Percentiles rank a stretch among this genome's conserved stretches.
phyloP scores from a whole-genome alignment of 2,113 vertebrate species.

The Chionis minor region DNA sequence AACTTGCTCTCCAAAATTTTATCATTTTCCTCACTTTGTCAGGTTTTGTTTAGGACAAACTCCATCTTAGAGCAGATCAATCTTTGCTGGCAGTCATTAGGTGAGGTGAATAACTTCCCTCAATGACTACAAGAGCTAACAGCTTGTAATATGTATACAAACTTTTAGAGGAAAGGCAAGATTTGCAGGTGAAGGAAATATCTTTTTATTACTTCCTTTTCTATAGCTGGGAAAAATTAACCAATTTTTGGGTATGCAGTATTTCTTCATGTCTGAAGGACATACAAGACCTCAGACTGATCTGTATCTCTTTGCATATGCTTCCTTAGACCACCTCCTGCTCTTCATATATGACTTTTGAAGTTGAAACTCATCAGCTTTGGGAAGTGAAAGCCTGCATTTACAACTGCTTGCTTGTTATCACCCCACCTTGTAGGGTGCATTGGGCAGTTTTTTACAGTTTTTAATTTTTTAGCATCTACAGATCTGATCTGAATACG shows the following conservation, averaged over 20 bases:
- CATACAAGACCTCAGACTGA: not conserved
- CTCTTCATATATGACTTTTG: not conserved
- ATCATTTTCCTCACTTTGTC: not conserved
- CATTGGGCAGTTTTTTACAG: rapidly evolving
- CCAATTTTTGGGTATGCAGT: not conserved
- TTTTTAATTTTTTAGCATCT: not conserved
- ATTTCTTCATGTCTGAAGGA: not conserved
- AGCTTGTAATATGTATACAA: not conserved
- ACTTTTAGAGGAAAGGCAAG: not conserved
- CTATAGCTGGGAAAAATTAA: not conserved
- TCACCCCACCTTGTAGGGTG: not conserved
- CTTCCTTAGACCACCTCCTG: not conserved
- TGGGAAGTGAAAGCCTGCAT: not conserved
- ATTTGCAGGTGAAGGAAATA: not conserved
- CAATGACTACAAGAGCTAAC: not conserved
- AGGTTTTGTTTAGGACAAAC: not conserved
- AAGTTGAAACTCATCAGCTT: not conserved
- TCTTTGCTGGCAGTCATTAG: not conserved
- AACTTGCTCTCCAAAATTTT: not conserved
- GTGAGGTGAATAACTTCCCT: not conserved
- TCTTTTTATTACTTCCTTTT: not conserved
- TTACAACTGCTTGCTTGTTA: not conserved
- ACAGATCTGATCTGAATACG: not conserved
- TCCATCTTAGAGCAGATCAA: not conserved
- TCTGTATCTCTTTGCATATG: not conserved